Percentiles rank a stretch among this genome's conserved stretches.
These are phyloP conservation scores for Lerema accius DNA, from an alignment of 1,140 invertebrate genomes.

Conservation along the genomic window DNA sequence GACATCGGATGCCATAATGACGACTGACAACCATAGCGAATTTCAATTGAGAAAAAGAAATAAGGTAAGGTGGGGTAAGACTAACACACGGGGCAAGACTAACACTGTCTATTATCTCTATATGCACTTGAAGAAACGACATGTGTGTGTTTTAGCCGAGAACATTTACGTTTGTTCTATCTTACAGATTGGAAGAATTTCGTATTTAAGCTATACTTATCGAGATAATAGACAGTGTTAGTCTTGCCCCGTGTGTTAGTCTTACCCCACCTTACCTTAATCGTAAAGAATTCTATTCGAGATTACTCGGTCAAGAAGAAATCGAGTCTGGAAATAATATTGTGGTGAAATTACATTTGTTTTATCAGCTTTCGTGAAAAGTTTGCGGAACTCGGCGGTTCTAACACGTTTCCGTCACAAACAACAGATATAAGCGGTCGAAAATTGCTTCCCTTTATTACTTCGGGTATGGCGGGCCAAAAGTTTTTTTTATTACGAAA, in stretches of 20 bases:
- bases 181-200: too few species aligned
- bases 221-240: too few species aligned
- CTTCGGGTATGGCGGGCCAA: slow-evolving; percentile 35
- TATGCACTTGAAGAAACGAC: too few species aligned
- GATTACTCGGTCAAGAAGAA: slow-evolving; percentile 8
- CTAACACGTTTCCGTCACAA: slow-evolving; percentile 49
- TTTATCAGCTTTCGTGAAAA: slow-evolving; percentile 49
- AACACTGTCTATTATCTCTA: too few species aligned
- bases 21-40: slow-evolving; percentile 40
- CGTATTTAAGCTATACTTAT: too few species aligned
- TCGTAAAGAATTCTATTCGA: slow-evolving; percentile 1
- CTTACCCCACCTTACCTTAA: too few species aligned
- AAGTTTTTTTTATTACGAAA: slow-evolving; percentile 48
- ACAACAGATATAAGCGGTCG: slow-evolving; percentile 52
- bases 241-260: too few species aligned
- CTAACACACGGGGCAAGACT: too few species aligned
- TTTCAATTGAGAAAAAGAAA: slow-evolving; percentile 20
- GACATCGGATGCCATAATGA: slow-evolving; percentile 49
- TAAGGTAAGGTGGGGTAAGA: too few species aligned
- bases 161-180: too few species aligned
- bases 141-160: too few species aligned
- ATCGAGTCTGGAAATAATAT: slow-evolving; percentile 31
- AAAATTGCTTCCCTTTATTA: slow-evolving; percentile 50
- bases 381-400: slow-evolving; percentile 38
- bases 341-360: slow-evolving; percentile 43